Evolutionary conservation across 2,113 vertebrate genomes (phyloP).

Genomic region (Odontophorus gujanensis): DNA sequence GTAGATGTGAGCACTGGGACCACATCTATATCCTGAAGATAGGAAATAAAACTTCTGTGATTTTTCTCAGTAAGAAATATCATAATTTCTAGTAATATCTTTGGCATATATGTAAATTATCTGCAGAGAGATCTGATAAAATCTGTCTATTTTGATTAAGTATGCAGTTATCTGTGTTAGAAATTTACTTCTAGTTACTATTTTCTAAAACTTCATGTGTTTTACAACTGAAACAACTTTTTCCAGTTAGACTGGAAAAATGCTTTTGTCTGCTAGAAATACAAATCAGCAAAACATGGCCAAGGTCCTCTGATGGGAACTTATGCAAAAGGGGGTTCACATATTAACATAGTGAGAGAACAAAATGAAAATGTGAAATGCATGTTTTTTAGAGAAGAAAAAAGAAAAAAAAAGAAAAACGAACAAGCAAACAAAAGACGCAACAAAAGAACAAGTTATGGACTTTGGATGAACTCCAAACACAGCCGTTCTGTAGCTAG

Average conservation of each 20-base stretch:
- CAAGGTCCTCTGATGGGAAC: background rate
- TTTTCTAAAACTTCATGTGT: background rate
- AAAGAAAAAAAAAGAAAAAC: background rate
- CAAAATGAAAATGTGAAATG: no score
- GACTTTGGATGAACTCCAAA: constrained; percentile 9
- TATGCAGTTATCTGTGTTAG: background rate
- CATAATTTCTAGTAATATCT: background rate
- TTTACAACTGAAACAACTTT: background rate
- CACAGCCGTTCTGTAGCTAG: background rate
- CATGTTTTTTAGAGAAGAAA: no score
- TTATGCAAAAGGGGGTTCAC: background rate
- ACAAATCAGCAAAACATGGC: background rate
- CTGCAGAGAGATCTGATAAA: background rate
- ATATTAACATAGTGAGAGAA: background rate
- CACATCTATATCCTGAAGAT: background rate
- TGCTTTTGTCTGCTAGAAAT: background rate
- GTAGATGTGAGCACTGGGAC: background rate
- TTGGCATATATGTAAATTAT: background rate
- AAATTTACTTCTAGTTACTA: background rate
- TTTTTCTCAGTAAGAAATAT: background rate
- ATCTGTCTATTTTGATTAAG: background rate
- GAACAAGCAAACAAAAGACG: background rate
- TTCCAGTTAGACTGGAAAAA: background rate
- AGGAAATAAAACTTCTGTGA: background rate
- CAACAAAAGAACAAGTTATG: background rate